Base-by-base conservation (phyloP, 2,113 vertebrate genomes). In the Ranitomeya variabilis region DNA sequence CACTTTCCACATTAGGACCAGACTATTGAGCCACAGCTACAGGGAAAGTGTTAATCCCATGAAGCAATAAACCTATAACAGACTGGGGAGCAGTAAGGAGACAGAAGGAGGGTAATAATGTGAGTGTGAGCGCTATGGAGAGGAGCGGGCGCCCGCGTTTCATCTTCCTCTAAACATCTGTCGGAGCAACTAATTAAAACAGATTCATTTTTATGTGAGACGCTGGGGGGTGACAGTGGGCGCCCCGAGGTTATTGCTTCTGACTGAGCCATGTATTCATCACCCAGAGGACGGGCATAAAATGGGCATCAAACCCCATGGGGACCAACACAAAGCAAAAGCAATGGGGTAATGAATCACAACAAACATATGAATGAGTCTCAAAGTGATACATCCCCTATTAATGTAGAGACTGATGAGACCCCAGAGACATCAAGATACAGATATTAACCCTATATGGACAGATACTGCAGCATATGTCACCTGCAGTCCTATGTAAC, bases 51-150 rank as follows among this genome's bases (percentile, higher is more conserved):
- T 82, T 82, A 62, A 62, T 59, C 26, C 23, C n/a, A 81, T 62
- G 16, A 62, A 64, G 80, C 26, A 64, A 62, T 64, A 64, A 62
- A 80, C 79, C 23, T 1, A 60, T 11, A 60, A 64, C 59, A 82
- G 80, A 64, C 80, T 82, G 80, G 80, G 57, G 80, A 82, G 59
- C 23, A 62, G 54, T 82, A 82, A 60, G 31, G 80, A 82, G 80
- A 82, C 80, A 82, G 80, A 82, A 59, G 80, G 80, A 82, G 59
- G 31, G 80, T 60, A 82, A 82, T 82, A 64, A 82, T 82, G 59
- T 45, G 55, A 59, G 78, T 59, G 55, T 16, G 18, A 62, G 80
- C 31, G 80, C 31, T 23, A 21, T 18, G 78, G 59, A 62, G 57
- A 82, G 80, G 80, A 10, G 80, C 59, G 59, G 21, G 8, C 23